phyloP scores from a whole-genome alignment of 2,888 invertebrate genomes.

The Ceratothoa steindachneri region DNA sequence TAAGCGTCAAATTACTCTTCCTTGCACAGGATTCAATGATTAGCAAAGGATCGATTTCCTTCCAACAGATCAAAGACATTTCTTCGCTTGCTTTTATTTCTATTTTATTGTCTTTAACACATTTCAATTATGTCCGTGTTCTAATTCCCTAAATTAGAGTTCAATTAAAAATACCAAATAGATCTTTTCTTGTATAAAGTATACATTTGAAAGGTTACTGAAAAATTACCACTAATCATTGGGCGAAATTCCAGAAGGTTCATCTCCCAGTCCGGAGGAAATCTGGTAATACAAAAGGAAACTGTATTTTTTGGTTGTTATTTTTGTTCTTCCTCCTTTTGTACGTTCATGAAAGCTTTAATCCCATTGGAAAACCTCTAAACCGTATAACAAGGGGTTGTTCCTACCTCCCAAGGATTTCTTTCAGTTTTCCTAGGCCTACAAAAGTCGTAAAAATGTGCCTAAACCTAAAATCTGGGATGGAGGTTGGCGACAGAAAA shows the following conservation, averaged over 20 bases:
- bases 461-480: not conserved
- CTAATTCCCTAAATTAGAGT: too few species aligned
- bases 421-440: conserved; percentile 2
- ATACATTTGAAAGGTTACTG: too few species aligned
- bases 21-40: not conserved
- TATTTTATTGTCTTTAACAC: not conserved
- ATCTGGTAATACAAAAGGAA: not conserved
- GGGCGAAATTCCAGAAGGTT: not conserved
- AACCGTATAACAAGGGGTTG: not conserved
- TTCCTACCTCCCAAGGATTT: not conserved
- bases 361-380: not conserved
- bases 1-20: not conserved
- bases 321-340: not conserved
- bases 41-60: not conserved
- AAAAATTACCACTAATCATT: too few species aligned
- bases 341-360: not conserved
- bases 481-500: not conserved
- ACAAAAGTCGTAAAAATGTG: conserved; percentile 3
- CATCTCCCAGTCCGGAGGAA: not conserved
- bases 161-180: too few species aligned
- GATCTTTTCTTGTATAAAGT: too few species aligned
- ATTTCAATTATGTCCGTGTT: too few species aligned
- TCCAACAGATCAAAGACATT: not conserved
- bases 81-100: not conserved
- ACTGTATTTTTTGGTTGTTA: too few species aligned